phyloP scores from a whole-genome alignment of 2,113 vertebrate genomes.

The Athene noctua region DNA sequence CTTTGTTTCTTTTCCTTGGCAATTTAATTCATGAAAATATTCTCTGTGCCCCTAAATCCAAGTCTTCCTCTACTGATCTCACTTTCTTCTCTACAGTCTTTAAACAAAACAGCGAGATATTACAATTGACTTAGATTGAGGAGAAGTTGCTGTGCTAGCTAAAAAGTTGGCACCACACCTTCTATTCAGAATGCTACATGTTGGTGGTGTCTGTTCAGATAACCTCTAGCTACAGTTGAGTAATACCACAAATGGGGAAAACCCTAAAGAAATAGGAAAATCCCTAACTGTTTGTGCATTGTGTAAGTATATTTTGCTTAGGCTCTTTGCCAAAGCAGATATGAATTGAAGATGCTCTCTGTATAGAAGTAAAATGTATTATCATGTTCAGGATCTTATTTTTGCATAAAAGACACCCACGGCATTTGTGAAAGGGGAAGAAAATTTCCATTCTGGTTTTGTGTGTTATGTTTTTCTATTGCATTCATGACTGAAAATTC shows the following conservation, averaged over 20 bases:
- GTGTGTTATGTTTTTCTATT: conserved; percentile 22
- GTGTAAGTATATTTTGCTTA: conserved; percentile 53
- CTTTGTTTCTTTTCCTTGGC: background rate
- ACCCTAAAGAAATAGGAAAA: conserved; percentile 65
- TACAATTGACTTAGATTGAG: background rate
- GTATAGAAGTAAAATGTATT: conserved; percentile 1
- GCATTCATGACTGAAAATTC: conserved; percentile 43
- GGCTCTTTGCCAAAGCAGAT: conserved; percentile 42
- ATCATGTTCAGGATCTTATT: conserved; percentile 15
- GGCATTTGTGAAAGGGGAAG: conserved; percentile 21
- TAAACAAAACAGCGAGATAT: background rate
- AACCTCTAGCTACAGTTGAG: conserved; percentile 50
- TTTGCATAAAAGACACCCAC: conserved; percentile 23
- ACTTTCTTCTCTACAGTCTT: background rate
- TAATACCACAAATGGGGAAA: conserved; percentile 57
- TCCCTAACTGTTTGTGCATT: conserved; percentile 53
- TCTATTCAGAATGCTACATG: conserved; percentile 19
- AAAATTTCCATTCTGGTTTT: conserved; percentile 49
- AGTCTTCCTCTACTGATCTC: conserved; percentile 8
- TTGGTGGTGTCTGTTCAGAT: conserved; percentile 54
- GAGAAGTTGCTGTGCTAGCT: conserved; percentile 29
- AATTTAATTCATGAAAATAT: background rate
- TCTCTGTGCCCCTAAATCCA: background rate
- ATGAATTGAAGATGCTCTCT: conserved; percentile 21
- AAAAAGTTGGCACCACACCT: conserved; percentile 39